A percentile compares a stretch with the other conserved stretches of the same genome.
Conservation (phyloP, 2,113 vertebrate genomes). For the Scolopax mira region DNA sequence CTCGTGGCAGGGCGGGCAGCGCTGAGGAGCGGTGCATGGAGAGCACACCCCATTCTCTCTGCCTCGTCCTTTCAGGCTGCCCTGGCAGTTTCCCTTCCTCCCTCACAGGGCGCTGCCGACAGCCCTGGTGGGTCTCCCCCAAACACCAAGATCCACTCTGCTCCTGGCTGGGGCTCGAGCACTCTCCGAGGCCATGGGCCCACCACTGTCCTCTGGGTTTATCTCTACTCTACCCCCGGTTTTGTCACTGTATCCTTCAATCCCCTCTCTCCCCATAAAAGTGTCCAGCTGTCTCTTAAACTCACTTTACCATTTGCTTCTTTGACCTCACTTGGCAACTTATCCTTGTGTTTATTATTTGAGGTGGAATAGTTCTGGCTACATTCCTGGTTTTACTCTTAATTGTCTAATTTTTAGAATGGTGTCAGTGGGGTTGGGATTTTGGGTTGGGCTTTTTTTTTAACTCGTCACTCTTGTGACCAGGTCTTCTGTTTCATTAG, state of each 20-base stretch:
- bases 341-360: conserved; percentile 65
- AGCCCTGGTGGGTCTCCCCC: not conserved
- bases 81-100: not conserved
- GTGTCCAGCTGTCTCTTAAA: conserved; percentile 62
- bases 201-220: conserved; percentile 15
- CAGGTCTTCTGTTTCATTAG: conserved; percentile 43
- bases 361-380: conserved; percentile 57
- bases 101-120: not conserved
- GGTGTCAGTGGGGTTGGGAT: conserved; percentile 16
- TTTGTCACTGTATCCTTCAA: conserved; percentile 61
- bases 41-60: not conserved
- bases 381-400: conserved; percentile 50
- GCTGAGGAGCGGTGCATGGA: accelerated
- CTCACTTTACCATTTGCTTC: conserved; percentile 63
- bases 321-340: conserved; percentile 61
- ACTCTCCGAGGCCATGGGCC: not conserved
- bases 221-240: conserved; percentile 31
- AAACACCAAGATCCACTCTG: not conserved
- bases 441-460: not conserved
- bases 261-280: conserved; percentile 61
- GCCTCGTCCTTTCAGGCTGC: not conserved
- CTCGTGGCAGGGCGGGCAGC: not conserved
- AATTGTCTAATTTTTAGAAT: conserved; percentile 37
- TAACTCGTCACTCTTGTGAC: not conserved
- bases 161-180: not conserved